Evolutionary conservation across 2,797 vertebrate species (phyloP).

Genomic region (Mormyrops attenuatus): DNA sequence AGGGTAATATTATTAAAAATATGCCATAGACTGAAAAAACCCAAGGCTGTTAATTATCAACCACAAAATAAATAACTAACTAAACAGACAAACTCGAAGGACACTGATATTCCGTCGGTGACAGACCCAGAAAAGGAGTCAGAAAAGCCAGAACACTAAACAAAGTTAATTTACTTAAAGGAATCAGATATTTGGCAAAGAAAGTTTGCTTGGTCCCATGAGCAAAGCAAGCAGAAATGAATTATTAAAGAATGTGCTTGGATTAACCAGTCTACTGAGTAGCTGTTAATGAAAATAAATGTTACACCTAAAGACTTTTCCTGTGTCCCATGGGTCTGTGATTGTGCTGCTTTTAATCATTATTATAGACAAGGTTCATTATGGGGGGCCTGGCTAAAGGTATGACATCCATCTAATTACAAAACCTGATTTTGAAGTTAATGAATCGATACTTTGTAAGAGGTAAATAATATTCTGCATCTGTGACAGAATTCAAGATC

Average conservation of each 20-base stretch:
- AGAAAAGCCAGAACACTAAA: neutral
- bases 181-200: neutral
- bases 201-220: conserved; percentile 8
- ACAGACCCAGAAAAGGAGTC: neutral
- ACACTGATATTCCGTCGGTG: neutral
- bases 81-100: neutral
- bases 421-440: neutral
- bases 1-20: neutral
- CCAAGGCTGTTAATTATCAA: neutral
- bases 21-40: neutral
- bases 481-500: neutral
- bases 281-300: conserved; percentile 10
- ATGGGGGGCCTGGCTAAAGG: neutral
- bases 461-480: neutral
- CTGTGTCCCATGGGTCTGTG: neutral
- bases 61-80: neutral
- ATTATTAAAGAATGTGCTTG: conserved; percentile 8
- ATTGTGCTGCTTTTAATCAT: neutral
- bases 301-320: conserved; percentile 7
- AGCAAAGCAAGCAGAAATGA: conserved; percentile 11
- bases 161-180: neutral
- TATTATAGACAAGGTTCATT: neutral
- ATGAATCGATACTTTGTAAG: neutral
- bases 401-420: neutral
- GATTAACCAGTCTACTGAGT: neutral